Base-by-base conservation (phyloP, 2,797 vertebrate genomes). In the Tarsius wallacei region DNA sequence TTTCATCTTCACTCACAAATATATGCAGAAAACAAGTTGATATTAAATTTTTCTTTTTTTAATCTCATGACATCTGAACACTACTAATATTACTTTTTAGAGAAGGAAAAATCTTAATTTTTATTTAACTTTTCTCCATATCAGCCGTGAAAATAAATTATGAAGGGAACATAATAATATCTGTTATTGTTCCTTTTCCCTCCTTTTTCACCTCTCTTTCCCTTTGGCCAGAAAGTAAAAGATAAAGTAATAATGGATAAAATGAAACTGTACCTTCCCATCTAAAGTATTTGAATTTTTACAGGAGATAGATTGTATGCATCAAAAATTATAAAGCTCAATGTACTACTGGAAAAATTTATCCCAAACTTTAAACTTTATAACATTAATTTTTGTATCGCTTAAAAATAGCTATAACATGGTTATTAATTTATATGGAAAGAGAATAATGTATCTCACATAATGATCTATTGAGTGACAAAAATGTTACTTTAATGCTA, bases 401-500 rank as follows among this genome's bases (percentile, higher is more conserved):
- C 26, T 96, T 28, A 78, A 66, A 78, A 90, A 55, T 70, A 87
- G 15, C 13, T 89, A 73, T 81, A 95, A 49, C 0, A 33, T 86
- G 6, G 8, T 86, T 86, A 85, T 90, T 89, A 85, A 87, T 15
- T 97, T 93, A 53, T 91, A 66, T 59, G 17, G 19, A 97, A 97
- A 47, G 31, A 55, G 83, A 95, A 66, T 85, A 33, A 95, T 82
- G 22, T 76, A n/a, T 93, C 96, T 3, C 1, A 93, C 31, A 81
- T 76, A 94, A 74, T 73, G 42, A 17, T 76, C 0, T 57, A 80
- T 33, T 21, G 33, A 61, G 19, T 85, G 68, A 97, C 49, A 95
- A 95, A 97, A 97, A 49, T 90, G 66, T 87, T 89, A 94, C 57
- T 17, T 93, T 83, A 82, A 57, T 22, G 57, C 90, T 91, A 87